Base-by-base conservation (phyloP, 2,888 invertebrate genomes). In the Oithona nana region DNA sequence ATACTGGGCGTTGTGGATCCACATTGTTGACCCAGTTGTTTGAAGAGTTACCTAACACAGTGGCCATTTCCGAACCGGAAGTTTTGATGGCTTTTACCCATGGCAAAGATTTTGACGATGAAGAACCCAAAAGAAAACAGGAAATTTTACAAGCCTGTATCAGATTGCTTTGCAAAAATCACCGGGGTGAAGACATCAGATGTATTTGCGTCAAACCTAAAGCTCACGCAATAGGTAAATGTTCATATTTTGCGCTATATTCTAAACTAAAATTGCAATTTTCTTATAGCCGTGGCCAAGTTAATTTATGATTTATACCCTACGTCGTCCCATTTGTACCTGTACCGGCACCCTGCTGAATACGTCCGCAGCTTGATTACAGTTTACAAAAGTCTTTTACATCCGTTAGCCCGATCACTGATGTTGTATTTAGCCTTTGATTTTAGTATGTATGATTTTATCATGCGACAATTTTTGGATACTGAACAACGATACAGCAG, bases 51-150 rank as follows among this genome's bases (percentile, higher is more conserved):
- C 54, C 54, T 16, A 20, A 54, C 6, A 54, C 54, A 24, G 26
- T 54, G 54, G 26, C 54, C 54, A 54, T 54, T 26, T 54, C 54
- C 2, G 54, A 54, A 26, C 54, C 54, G 2, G 54, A 54, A 6
- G 54, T 26, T 2, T 26, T 54, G 24, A 26, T 54, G 24, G 22
- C 26, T 26, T 54, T 54, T 16, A 54, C 39, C 6, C 39, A 39
- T 39, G 39, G 16, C 8, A 16, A 6, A 6, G 16, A 6, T 39
- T 39, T 39, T 39, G 39, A 39, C 39, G 39, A 39, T 39, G 39
- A 39, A 39, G 6, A 11, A 16, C 39, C 39, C 16, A 16, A 39
- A 39, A 6, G 39, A 39, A 39, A 16, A 16, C 39, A 39, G 39
- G 8, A 39, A 39, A 39, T 39, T 16, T 16, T 39, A 11, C 39